Conservation (phyloP, 2,113 vertebrate genomes). For the Mormoops blainvillei region DNA sequence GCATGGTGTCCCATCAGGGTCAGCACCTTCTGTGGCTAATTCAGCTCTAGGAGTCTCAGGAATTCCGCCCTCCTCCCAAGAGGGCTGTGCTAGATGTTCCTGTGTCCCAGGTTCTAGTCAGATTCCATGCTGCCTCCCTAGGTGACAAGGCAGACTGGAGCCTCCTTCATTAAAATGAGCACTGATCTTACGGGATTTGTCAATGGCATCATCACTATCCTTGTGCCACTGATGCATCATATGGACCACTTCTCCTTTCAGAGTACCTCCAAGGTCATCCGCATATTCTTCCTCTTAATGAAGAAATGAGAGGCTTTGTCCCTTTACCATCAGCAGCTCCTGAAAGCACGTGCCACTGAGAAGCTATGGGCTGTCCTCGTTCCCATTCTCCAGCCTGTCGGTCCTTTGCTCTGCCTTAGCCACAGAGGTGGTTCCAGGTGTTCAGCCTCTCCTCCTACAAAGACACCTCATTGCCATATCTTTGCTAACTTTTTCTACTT, state of each 20-base stretch:
- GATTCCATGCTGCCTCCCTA: neutral
- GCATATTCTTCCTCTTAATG: neutral
- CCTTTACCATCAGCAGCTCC: neutral
- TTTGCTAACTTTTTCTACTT: slow-evolving; percentile 69
- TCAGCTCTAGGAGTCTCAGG: neutral
- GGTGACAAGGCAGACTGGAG: neutral
- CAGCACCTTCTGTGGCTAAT: neutral
- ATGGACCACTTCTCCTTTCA: neutral
- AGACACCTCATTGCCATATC: slow-evolving; percentile 32
- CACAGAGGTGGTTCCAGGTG: neutral
- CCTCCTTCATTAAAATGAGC: neutral
- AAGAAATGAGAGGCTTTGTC: neutral
- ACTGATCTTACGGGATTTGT: neutral
- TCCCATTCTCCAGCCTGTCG: neutral
- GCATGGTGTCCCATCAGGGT: rapidly evolving
- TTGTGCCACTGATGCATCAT: neutral
- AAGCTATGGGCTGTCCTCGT: neutral
- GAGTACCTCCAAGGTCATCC: neutral
- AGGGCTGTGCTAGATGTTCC: neutral
- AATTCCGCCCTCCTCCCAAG: neutral
- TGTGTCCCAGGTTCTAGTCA: neutral
- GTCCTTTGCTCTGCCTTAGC: neutral
- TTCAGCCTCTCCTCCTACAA: neutral
- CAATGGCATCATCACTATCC: neutral
- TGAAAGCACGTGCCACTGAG: neutral